Evolutionary conservation across 1,140 invertebrate species (phyloP).

Genomic region (Tribolium castaneum): DNA sequence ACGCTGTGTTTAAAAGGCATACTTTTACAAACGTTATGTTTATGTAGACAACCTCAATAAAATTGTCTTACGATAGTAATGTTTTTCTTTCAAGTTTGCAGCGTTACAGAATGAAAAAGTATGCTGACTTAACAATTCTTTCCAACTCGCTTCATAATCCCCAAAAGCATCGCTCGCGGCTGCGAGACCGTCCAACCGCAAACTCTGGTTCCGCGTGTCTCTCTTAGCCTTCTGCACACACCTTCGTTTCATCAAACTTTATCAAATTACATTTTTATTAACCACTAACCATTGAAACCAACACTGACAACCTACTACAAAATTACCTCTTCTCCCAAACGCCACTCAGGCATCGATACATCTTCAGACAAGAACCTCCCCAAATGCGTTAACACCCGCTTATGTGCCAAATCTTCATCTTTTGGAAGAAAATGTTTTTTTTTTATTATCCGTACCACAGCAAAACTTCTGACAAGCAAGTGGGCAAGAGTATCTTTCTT

Average conservation of each 20-base stretch:
- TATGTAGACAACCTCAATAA: slow-evolving; percentile 52
- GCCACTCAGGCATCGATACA: slow-evolving; percentile 7
- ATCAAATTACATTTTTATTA: slow-evolving; percentile 35
- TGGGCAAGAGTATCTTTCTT: too few relatives aligned
- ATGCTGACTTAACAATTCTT: slow-evolving; percentile 54
- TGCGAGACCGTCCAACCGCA: slow-evolving; percentile 43
- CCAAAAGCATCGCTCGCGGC: slow-evolving; percentile 53
- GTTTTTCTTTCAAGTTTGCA: slow-evolving; percentile 47
- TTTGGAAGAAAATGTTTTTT: too few relatives aligned
- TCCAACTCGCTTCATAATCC: slow-evolving; percentile 55
- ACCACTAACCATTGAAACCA: slow-evolving; percentile 28
- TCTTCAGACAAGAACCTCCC: not conserved
- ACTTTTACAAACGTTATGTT: slow-evolving; percentile 47
- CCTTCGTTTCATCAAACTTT: slow-evolving; percentile 32
- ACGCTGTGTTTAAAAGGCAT: slow-evolving; percentile 47
- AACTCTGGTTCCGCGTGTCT: slow-evolving; percentile 44
- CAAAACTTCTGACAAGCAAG: too few relatives aligned
- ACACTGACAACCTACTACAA: not conserved
- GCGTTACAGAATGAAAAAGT: slow-evolving; percentile 53
- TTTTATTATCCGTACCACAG: too few relatives aligned
- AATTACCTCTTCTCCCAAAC: slow-evolving; percentile 15
- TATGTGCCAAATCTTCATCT: too few relatives aligned
- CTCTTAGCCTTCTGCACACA: slow-evolving; percentile 29
- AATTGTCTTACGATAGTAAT: slow-evolving; percentile 52
- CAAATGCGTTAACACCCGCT: not conserved